Conservation (phyloP, 2,797 vertebrate species). For the Vultur gryphus region DNA sequence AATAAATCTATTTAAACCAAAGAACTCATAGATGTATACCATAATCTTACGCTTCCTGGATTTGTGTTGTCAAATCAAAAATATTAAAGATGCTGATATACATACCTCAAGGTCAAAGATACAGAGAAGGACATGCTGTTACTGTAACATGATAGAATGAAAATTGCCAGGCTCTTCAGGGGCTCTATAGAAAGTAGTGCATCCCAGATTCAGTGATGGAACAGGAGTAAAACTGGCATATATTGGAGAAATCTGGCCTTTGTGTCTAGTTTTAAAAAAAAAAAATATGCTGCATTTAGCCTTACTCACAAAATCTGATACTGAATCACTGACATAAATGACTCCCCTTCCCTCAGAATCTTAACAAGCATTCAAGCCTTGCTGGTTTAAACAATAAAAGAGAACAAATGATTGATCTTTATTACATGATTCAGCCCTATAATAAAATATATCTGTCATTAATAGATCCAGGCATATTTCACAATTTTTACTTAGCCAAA, state of each 20-base stretch:
- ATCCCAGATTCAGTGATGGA: neutral
- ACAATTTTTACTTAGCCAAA: conserved; percentile 30
- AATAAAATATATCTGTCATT: conserved; percentile 38
- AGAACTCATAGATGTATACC: neutral
- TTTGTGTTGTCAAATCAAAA: neutral
- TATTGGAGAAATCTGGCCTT: neutral
- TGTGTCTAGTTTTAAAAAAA: neutral
- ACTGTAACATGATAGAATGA: neutral
- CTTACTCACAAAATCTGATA: neutral
- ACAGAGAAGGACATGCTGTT: neutral
- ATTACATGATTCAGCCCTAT: conserved; percentile 33
- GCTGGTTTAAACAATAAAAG: neutral
- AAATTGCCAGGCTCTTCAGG: neutral
- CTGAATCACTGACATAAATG: neutral
- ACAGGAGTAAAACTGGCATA: neutral
- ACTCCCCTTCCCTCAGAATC: neutral
- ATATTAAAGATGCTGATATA: neutral
- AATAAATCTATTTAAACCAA: neutral
- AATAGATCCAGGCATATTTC: conserved; percentile 26
- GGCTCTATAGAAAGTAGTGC: neutral
- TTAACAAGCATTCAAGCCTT: neutral
- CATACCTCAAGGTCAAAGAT: neutral
- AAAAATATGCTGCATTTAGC: neutral
- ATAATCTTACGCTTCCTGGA: neutral
- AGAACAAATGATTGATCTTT: conserved; percentile 50